Percentiles rank a stretch among this genome's conserved stretches.
phyloP scores from a whole-genome alignment of 2,113 vertebrate species.

The Egretta garzetta region DNA sequence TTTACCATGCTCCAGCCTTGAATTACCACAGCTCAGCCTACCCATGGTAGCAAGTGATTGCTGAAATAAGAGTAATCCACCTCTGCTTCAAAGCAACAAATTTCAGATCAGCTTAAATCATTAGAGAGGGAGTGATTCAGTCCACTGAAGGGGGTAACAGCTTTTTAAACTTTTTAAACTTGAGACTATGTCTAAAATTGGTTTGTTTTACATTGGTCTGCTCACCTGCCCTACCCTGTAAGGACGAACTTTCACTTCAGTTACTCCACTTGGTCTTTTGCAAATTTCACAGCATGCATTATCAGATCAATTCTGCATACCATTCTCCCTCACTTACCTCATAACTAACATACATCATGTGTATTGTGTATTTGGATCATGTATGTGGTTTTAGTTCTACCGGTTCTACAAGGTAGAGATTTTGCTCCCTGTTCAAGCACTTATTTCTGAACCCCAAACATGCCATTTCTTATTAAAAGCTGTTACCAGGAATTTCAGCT shows the following conservation, averaged over 20 bases:
- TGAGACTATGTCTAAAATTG: neutral
- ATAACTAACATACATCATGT: accelerated
- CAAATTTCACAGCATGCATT: neutral
- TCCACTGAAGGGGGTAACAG: neutral
- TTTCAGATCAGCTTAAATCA: neutral
- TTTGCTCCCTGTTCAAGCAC: neutral
- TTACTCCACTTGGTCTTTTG: neutral
- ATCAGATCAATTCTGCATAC: neutral
- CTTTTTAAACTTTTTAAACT: neutral
- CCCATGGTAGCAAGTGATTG: neutral
- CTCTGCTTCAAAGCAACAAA: neutral
- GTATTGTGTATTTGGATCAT: accelerated
- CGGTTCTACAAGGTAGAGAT: neutral
- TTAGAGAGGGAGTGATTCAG: neutral
- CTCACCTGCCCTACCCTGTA: neutral
- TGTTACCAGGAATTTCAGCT: neutral
- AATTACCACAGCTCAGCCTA: neutral
- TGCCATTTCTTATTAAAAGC: neutral
- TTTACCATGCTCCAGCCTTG: neutral
- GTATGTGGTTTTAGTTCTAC: neutral
- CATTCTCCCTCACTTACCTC: neutral
- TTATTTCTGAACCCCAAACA: neutral
- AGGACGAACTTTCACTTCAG: neutral
- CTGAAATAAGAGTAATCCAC: neutral
- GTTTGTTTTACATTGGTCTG: neutral